Evolutionary conservation across 2,888 invertebrate genomes (phyloP).

Genomic region (Drosophila trichaetosa): DNA sequence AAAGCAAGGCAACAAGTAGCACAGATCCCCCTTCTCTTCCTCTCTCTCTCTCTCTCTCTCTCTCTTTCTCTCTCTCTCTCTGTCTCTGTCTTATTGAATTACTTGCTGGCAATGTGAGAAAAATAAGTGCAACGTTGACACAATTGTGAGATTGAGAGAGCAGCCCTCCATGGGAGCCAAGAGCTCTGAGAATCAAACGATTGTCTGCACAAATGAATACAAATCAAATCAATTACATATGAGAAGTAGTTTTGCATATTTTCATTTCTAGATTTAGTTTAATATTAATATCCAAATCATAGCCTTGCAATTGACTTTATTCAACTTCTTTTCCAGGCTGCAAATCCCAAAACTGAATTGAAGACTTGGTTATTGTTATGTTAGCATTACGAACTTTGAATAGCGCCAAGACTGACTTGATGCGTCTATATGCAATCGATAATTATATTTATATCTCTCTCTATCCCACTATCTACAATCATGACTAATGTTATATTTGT

Average conservation of each 20-base stretch:
- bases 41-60: background rate
- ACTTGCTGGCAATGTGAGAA: constrained; percentile 67
- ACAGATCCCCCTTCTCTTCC: constrained; percentile 17
- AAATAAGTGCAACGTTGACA: constrained; percentile 71
- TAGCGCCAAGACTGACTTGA: background rate
- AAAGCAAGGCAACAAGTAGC: constrained; percentile 71
- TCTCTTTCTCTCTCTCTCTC: background rate
- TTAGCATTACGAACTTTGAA: background rate
- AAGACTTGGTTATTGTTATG: background rate
- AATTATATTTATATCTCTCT: too few relatives aligned
- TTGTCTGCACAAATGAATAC: constrained; percentile 15
- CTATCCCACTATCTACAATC: too few relatives aligned
- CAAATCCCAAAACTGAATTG: background rate
- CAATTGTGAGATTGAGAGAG: constrained; percentile 58
- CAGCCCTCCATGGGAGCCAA: background rate
- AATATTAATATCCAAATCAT: background rate
- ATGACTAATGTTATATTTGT: background rate
- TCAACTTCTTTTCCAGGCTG: background rate
- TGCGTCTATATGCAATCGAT: background rate
- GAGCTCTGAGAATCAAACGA: constrained; percentile 1
- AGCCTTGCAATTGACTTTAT: background rate
- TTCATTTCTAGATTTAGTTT: background rate
- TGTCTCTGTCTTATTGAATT: constrained; percentile 48
- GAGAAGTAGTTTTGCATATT: background rate
- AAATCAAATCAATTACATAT: constrained; percentile 29